These are phyloP conservation scores for Aporrectodea caliginosa DNA, from an alignment of 1,140 invertebrate genomes.

Conservation along the genomic window DNA sequence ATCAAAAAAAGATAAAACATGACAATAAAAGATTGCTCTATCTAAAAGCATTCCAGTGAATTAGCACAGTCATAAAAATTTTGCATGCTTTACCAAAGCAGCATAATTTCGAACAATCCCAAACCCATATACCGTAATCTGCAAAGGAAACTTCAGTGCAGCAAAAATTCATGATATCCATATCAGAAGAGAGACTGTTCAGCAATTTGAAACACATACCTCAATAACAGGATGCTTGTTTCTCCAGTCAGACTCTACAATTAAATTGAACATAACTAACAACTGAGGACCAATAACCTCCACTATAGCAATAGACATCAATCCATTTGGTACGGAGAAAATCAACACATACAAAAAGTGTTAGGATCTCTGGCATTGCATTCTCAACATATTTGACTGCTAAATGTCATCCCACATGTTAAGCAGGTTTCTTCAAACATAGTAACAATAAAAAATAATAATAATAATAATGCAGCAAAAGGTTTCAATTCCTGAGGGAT, in stretches of 20 bases:
- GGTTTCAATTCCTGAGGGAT: too few relatives aligned
- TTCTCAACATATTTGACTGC: not conserved
- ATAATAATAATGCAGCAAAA: too few relatives aligned
- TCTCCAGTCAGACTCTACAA: not conserved
- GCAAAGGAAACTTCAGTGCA: not conserved
- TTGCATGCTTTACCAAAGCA: not conserved
- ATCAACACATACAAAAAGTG: not conserved
- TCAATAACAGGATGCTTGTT: slow-evolving; percentile 2
- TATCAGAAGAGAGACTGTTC: not conserved
- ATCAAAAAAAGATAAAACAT: too few relatives aligned
- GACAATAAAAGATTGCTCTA: not conserved
- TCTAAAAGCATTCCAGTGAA: not conserved
- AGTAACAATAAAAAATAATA: too few relatives aligned
- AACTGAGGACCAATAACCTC: too few relatives aligned
- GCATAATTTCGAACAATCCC: not conserved
- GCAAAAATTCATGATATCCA: too few relatives aligned
- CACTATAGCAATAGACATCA: too few relatives aligned
- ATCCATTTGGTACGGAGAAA: not conserved
- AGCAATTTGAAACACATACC: not conserved
- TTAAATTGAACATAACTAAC: not conserved
- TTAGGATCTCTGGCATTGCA: not conserved
- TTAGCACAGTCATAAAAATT: not conserved
- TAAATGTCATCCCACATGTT: not conserved
- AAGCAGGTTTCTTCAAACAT: not conserved
- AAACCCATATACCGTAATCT: not conserved